Base-by-base conservation (phyloP, 1,140 invertebrate species). In the Battus philenor region DNA sequence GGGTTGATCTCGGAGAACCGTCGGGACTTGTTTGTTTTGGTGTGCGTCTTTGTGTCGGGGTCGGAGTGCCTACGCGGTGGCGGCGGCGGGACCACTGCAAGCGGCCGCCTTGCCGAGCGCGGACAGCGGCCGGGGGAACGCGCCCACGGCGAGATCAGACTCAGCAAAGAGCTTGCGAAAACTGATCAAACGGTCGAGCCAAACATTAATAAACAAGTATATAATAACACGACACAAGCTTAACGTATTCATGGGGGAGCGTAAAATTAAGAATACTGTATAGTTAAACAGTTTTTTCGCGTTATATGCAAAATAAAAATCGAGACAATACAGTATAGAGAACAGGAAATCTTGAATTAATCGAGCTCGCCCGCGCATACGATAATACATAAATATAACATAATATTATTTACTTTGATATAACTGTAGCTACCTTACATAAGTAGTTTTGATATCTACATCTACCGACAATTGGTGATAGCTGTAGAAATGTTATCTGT, bases 91-190 rank as follows among this genome's bases (percentile, higher is more conserved):
- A 52, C 63, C 68, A 61, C 64, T 27, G 68, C 60, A 24, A 54
- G 80, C 46, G 68, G 78, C 47, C 58, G 75, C 69, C 60, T 75
- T 81, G 64, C 67, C 76, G 65, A 79, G 66, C 47, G 83, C 43
- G 38, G 79, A 85, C 36, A 84, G 58, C 52, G 81, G 73, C 39
- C 80, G 72, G 52, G 79, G 68, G 83, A 87, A 86, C 24, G 73
- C 68, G 48, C 83, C 86, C 73, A 87, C 79, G 78, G 81, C 60
- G 71, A 85, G 76, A 75, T 86, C 86, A 85, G 83, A 86, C 76
- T 87, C 86, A 75, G 76, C 79, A 85, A 87, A 86, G 80, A 87
- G 71, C 75, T 87, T 87, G 80, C 86, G 86, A 87, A 87, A 87
- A 87, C 86, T 87, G 77, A 30, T n/a, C 49, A 56, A 50, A 47